Evolutionary conservation across 2,888 invertebrate species (phyloP), one percentile per base, ranked within the genome.

Genomic region (Lissonota sp.): DNA sequence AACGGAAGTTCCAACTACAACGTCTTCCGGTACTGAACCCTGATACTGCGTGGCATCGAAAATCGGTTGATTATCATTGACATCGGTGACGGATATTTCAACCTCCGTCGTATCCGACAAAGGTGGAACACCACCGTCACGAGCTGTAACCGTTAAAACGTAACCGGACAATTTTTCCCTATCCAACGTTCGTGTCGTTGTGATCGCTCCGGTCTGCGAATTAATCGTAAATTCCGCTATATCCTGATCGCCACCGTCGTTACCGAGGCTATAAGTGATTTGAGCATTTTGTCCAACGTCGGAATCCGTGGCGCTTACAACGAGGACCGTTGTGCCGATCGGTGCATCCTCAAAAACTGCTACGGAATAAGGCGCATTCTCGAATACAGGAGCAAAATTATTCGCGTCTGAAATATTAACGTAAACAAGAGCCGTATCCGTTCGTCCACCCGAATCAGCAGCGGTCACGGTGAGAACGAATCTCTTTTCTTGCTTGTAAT

Each of bases 261-360:
- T 95, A 63, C 95, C 95, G 39, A 97, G 93, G 14, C 95, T 95
- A 91, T 97, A 97, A 0, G 96, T 96, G 60, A 97, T 96, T 92
- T 97, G 96, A 0, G 99, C 99, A 93, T 99, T 99, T 62, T 98
- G 95, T 0, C 99, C 99, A 1, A 98, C 98, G 93, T 99, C 99
- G 79, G 97, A 97, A 91, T 99, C 99, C 0, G 96, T 96, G 0
- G 99, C 99, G 0, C 97, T 96, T 0, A 99, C 97, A 0, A 98
- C 97, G 0, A 98, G 93, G 0, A 99, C 98, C 0, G 98, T 98
- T 0, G 97, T 97, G 0, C 99, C 99, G 26, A 98, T 93, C 0
- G 97, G 96, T 0, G 98, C 97, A 93, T 99, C 98, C 94, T 99
- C 99, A 89, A 98, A 97, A 0, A 98, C 96, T 71, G 96, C 96